phyloP scores from a whole-genome alignment of 2,113 vertebrate genomes.

The Tinamus guttatus region DNA sequence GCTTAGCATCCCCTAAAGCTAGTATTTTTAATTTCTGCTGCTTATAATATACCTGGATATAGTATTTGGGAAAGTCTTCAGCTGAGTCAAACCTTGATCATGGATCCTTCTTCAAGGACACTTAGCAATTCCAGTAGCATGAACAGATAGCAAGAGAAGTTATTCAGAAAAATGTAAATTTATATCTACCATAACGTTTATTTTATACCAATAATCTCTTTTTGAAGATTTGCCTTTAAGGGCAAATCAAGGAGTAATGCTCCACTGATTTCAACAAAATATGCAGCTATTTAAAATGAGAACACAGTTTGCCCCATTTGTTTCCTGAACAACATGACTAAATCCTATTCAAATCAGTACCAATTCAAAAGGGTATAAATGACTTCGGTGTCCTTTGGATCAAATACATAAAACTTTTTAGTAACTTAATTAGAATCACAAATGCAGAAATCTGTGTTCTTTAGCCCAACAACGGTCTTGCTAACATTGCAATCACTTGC shows the following conservation, averaged over 20 bases:
- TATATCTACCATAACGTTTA: background rate
- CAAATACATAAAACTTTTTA: conserved; percentile 37
- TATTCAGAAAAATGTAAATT: background rate
- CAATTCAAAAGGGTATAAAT: background rate
- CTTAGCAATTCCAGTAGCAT: background rate
- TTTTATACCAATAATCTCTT: background rate
- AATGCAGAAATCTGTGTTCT: conserved; percentile 21
- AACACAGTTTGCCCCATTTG: conserved; percentile 1
- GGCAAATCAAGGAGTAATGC: background rate
- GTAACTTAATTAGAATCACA: conserved; percentile 40
- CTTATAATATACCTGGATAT: background rate
- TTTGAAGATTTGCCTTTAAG: conserved; percentile 1
- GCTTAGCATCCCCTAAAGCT: background rate
- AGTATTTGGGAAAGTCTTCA: background rate
- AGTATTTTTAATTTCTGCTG: background rate
- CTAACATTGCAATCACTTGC: background rate
- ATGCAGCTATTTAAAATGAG: conserved; percentile 22
- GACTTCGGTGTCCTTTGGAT: conserved; percentile 45
- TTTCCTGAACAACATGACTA: background rate
- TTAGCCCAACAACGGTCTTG: background rate
- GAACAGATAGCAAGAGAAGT: background rate
- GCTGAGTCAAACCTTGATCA: background rate
- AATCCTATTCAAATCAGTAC: conserved; percentile 52
- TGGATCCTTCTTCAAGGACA: background rate
- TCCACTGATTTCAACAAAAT: background rate